Evolutionary conservation across 1,140 invertebrate genomes (phyloP).

Genomic region (Drosophila parvula): DNA sequence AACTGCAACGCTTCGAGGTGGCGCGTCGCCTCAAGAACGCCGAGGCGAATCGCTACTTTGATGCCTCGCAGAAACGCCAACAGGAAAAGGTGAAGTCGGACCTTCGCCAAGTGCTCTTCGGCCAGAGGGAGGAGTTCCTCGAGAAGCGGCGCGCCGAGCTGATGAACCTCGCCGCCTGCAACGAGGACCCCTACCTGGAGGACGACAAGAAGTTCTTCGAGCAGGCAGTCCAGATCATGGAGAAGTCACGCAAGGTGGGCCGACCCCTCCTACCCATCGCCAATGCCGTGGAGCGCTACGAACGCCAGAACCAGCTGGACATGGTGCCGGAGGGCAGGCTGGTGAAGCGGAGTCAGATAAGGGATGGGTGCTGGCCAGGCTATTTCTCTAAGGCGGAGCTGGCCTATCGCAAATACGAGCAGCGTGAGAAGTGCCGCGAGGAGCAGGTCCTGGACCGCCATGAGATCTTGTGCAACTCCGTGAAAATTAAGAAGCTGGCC

Average conservation of each 20-base stretch:
- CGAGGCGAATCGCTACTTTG: conserved; percentile 48
- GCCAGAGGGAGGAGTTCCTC: conserved; percentile 50
- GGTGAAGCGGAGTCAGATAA: conserved; percentile 27
- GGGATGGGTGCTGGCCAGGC: conserved; percentile 66
- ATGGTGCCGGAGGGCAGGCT: conserved; percentile 38
- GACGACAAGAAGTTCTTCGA: conserved; percentile 62
- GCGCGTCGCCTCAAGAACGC: conserved; percentile 42
- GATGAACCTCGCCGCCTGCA: conserved; percentile 49
- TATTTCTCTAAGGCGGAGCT: conserved; percentile 56
- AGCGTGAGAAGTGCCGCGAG: conserved; percentile 50
- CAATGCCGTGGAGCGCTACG: conserved; percentile 45
- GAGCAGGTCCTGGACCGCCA: conserved; percentile 37
- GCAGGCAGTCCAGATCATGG: conserved; percentile 38
- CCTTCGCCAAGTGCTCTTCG: conserved; percentile 20
- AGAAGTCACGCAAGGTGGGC: conserved; percentile 44
- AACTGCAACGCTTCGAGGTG: conserved; percentile 57
- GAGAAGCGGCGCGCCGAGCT: conserved; percentile 33
- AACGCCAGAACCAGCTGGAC: conserved; percentile 49
- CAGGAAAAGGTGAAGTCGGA: conserved; percentile 15
- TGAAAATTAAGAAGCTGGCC: conserved; percentile 65
- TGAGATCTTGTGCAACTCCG: conserved; percentile 47
- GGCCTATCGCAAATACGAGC: conserved; percentile 65
- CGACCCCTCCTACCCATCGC: conserved; percentile 56
- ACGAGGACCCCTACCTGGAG: conserved; percentile 52
- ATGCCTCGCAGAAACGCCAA: background rate